Conservation (phyloP, 2,113 vertebrate species). For the Rhynchomys soricoides region DNA sequence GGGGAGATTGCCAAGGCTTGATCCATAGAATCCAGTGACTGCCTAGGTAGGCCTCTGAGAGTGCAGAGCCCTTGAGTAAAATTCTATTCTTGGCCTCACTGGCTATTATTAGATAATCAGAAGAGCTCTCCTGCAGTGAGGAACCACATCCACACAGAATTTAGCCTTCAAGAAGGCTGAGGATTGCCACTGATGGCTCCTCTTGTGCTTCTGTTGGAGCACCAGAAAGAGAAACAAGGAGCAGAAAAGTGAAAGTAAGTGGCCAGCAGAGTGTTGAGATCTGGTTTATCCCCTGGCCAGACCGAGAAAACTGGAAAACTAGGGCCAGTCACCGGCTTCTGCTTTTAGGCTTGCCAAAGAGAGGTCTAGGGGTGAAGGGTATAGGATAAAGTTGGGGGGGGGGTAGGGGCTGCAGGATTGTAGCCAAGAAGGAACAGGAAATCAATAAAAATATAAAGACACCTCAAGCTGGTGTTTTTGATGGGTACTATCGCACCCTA, state of each 20-base stretch:
- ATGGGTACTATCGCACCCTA: not conserved
- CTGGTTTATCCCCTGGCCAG: not conserved
- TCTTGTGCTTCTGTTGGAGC: conserved; percentile 1
- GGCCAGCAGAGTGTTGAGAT: not conserved
- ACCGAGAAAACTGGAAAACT: conserved; percentile 33
- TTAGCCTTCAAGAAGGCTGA: conserved; percentile 26
- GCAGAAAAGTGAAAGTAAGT: conserved; percentile 75
- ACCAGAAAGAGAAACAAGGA: conserved; percentile 4
- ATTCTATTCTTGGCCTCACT: conserved; percentile 66
- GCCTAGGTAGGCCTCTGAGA: not conserved
- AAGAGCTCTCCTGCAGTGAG: conserved; percentile 35
- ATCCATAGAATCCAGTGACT: conserved; percentile 1
- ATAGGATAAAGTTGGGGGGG: not conserved
- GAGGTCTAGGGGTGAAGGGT: not conserved
- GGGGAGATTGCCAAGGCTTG: conserved; percentile 20
- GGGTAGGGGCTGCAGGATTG: not conserved
- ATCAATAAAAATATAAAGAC: conserved; percentile 64
- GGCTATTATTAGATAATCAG: conserved; percentile 75
- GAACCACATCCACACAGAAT: conserved; percentile 37
- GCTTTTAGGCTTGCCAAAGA: not conserved
- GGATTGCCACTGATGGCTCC: not conserved
- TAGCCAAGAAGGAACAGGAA: conserved; percentile 58
- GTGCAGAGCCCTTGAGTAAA: conserved; percentile 52
- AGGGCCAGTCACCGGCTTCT: not conserved
- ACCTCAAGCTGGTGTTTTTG: conserved; percentile 36